Base-by-base conservation (phyloP, 1,140 invertebrate species). In the Caenorhabditis inopinata region DNA sequence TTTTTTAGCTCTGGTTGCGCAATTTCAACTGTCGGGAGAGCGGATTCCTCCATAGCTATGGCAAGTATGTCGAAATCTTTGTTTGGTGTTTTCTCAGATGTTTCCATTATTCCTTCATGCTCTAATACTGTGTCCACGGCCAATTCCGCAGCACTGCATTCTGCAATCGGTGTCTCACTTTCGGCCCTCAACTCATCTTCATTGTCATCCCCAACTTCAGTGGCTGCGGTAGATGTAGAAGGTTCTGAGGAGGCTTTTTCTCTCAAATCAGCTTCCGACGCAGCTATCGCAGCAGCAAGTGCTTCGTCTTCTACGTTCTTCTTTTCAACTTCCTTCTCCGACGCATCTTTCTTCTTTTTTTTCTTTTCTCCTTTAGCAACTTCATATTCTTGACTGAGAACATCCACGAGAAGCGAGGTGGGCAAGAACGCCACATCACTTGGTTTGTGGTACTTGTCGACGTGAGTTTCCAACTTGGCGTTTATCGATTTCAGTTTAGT, bases 401-500 rank as follows among this genome's bases (percentile, higher is more conserved):
- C 42, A n/a, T 87, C 85, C 5, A 14, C 29, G 11, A 87, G 62
- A 6, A 87, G 48, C 1, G 49, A 35, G 11, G 82, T 81, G 1
- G 85, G 85, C 5, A 87, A 27, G 35, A 87, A 87, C 7, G 81
- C 87, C 6, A 87, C n/a, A 1, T 76, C 58, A 46, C 27, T 77
- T 18, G 29, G 58, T 42, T 46, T 62, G 18, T 38, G 83, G 25
- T 53, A 47, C 42, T 29, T 76, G 12, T 62, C 32, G 4, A 18
- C 14, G 42, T 76, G 27, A 58, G 81, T 58, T 79, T 81, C 82
- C n/a, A 86, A 62, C 16, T 79, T 75, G 1, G 9, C 32, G 74
- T 51, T 84, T 2, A 85, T 14, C 2, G 58, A 23, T 12, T 75
- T 46, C 27, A 85, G 35, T 6, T 73, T 81, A 12, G 29, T 14